Percentiles rank a stretch among this genome's conserved stretches.
phyloP scores from a whole-genome alignment of 30 jellyfish, hydroid and myxozoan species.

The Hydractinia symbiolongicarpus region DNA sequence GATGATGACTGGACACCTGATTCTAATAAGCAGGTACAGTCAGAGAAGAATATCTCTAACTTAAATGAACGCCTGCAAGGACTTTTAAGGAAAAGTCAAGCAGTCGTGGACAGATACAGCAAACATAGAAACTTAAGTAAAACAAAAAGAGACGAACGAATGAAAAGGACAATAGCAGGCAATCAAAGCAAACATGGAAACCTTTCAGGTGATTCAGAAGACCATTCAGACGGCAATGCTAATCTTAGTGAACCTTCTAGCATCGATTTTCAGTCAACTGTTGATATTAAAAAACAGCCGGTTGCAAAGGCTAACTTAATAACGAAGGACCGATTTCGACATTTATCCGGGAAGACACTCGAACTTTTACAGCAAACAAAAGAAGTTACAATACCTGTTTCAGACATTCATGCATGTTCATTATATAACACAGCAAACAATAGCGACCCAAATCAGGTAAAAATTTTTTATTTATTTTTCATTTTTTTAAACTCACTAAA shows the following conservation, averaged over 20 bases:
- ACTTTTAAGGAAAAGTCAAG: not conserved
- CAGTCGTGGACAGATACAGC: not conserved
- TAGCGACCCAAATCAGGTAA: too few species aligned
- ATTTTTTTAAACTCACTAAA: too few species aligned
- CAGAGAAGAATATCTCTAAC: too few species aligned
- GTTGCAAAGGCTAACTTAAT: too few species aligned
- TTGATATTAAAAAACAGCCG: too few species aligned
- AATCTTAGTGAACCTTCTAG: not conserved
- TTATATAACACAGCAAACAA: too few species aligned
- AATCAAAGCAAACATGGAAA: not conserved
- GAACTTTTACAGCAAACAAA: not conserved
- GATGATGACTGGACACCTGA: too few species aligned
- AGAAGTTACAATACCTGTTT: not conserved
- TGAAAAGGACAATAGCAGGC: not conserved
- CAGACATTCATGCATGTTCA: not conserved
- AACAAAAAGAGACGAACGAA: not conserved
- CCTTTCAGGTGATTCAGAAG: not conserved
- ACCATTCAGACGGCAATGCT: not conserved
- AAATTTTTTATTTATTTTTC: too few species aligned
- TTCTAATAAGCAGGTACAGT: too few species aligned
- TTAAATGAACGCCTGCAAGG: not conserved
- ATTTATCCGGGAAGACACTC: slow-evolving; percentile 6
- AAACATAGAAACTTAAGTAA: not conserved
- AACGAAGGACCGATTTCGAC: not conserved
- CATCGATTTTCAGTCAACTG: not conserved